These are phyloP conservation scores for Hystrix cristata DNA, from an alignment of 2,113 vertebrate species.

Conservation along the genomic window DNA sequence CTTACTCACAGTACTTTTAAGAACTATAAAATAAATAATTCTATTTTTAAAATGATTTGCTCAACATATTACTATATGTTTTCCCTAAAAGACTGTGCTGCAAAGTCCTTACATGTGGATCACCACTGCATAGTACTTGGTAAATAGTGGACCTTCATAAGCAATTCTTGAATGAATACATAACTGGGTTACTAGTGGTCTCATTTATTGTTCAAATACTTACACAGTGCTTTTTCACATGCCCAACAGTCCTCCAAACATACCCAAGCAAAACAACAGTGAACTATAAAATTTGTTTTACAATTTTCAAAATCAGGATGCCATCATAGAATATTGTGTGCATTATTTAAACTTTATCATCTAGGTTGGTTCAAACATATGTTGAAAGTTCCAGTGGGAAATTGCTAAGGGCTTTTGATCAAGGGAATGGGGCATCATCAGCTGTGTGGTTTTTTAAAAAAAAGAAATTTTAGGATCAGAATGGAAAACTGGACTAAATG, in stretches of 20 bases:
- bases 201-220: not conserved
- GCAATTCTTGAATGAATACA: not conserved
- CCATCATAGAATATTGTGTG: not conserved
- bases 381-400: not conserved
- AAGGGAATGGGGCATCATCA: not conserved
- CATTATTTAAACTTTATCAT: not conserved
- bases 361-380: not conserved
- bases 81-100: not conserved
- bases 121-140: not conserved
- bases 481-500: not conserved
- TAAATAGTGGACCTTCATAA: not conserved
- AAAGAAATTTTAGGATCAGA: not conserved
- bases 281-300: not conserved
- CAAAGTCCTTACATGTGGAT: not conserved
- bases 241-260: not conserved
- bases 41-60: not conserved
- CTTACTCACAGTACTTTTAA: not conserved
- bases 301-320: not conserved
- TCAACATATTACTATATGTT: not conserved
- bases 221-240: not conserved
- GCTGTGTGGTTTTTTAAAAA: not conserved
- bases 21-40: not conserved
- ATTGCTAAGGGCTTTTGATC: slow-evolving; percentile 7
- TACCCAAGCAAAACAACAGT: not conserved
- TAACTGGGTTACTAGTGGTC: not conserved